A percentile compares a stretch with the other conserved stretches of the same genome.
These are phyloP conservation scores for Endomychus coccineus DNA, from an alignment of 2,888 invertebrate species.

Conservation along the genomic window DNA sequence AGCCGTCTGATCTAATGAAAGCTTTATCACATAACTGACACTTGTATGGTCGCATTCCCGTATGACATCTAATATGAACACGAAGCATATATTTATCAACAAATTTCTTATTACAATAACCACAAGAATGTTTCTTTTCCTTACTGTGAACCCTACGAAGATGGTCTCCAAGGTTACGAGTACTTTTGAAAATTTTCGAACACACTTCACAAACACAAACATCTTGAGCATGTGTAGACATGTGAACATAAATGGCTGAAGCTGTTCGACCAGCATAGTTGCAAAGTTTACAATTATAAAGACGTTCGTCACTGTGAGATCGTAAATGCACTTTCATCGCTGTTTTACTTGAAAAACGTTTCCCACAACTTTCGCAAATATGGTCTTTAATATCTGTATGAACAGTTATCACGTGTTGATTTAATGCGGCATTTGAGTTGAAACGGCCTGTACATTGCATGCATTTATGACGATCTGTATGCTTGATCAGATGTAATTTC, in stretches of 20 bases:
- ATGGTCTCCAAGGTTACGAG: slow-evolving; percentile 32
- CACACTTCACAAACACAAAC: slow-evolving; percentile 33
- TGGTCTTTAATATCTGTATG: slow-evolving; percentile 33
- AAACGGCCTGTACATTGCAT: slow-evolving; percentile 27
- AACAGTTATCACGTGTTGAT: slow-evolving; percentile 31
- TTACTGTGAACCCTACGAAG: slow-evolving; percentile 30
- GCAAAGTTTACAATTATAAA: slow-evolving; percentile 31
- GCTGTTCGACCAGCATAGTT: slow-evolving; percentile 33
- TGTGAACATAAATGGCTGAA: slow-evolving; percentile 34
- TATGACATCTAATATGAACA: slow-evolving; percentile 32
- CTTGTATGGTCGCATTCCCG: slow-evolving; percentile 32
- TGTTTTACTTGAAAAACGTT: slow-evolving; percentile 31
- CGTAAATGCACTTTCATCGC: slow-evolving; percentile 30
- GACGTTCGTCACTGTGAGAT: slow-evolving; percentile 31
- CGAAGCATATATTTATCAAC: slow-evolving; percentile 33
- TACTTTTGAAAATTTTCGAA: slow-evolving; percentile 34
- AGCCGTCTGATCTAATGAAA: slow-evolving; percentile 32
- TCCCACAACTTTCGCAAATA: slow-evolving; percentile 34
- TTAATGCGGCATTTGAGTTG: slow-evolving; percentile 28
- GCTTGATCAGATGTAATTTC: slow-evolving; percentile 30
- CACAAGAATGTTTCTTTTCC: slow-evolving; percentile 31
- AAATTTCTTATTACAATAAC: slow-evolving; percentile 32
- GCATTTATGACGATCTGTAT: slow-evolving; percentile 25
- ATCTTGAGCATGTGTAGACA: slow-evolving; percentile 32
- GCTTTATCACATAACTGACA: slow-evolving; percentile 31